phyloP scores from a whole-genome alignment of 2,113 vertebrate species.

The Plectropomus leopardus region DNA sequence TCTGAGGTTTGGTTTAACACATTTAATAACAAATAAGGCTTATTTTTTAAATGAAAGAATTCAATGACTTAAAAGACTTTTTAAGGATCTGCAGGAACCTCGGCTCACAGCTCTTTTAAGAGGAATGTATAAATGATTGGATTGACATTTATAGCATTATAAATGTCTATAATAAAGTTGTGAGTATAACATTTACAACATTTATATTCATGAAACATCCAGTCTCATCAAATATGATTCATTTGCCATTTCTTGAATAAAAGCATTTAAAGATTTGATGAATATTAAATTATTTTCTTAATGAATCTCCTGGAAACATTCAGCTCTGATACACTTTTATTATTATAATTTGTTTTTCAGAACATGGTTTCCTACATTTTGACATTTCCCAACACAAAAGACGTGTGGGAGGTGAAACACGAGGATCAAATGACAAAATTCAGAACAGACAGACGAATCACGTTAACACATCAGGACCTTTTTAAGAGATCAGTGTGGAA shows the following conservation, averaged over 20 bases:
- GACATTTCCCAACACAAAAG: not conserved
- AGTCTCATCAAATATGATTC: not conserved
- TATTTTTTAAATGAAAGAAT: too few species aligned
- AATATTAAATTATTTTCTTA: not conserved
- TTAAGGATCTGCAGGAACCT: too few species aligned
- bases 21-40: too few species aligned
- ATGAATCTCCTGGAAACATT: not conserved
- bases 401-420: not conserved
- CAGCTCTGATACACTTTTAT: not conserved
- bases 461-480: not conserved
- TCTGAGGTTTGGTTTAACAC: too few species aligned
- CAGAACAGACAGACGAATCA: not conserved
- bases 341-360: not conserved
- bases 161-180: not conserved
- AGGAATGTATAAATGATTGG: not conserved
- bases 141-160: not conserved
- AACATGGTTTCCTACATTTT: not conserved
- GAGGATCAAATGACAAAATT: not conserved
- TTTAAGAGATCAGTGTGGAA: constrained; percentile 20
- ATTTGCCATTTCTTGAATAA: not conserved
- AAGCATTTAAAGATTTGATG: not conserved
- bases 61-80: too few species aligned
- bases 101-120: not conserved
- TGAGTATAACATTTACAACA: not conserved
- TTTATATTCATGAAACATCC: not conserved